Percentiles rank a stretch among this genome's conserved stretches.
phyloP scores from a whole-genome alignment of 2,113 vertebrate genomes.

The Neodontobutis hainanensis region DNA sequence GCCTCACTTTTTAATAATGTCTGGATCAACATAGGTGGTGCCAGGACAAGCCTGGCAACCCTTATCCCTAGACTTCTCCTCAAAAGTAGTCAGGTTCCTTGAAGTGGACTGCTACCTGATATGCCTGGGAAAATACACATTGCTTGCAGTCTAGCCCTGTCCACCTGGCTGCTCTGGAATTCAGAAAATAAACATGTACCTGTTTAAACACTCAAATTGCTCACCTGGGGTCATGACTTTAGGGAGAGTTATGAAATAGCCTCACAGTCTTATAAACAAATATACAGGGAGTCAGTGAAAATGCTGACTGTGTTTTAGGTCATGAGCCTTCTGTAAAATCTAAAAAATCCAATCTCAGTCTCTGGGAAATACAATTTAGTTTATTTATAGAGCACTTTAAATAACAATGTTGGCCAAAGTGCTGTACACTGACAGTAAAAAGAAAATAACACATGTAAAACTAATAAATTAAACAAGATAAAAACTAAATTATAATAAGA shows the following conservation, averaged over 20 bases:
- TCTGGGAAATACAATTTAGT: too few species aligned
- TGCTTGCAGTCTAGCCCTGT: slow-evolving; percentile 26
- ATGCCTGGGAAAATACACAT: slow-evolving; percentile 56
- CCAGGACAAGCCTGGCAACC: slow-evolving; percentile 33
- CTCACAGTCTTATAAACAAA: too few species aligned
- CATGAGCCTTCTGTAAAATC: background rate
- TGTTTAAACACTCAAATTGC: slow-evolving; percentile 13
- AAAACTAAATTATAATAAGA: too few species aligned
- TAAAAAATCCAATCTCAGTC: background rate
- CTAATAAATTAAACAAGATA: too few species aligned
- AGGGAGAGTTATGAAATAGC: background rate
- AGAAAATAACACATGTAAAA: too few species aligned
- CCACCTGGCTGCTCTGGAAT: slow-evolving; percentile 56
- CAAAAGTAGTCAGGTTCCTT: slow-evolving; percentile 23
- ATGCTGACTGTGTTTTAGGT: background rate
- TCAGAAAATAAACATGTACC: slow-evolving; percentile 48
- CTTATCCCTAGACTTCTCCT: slow-evolving; percentile 8
- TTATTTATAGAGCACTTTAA: too few species aligned
- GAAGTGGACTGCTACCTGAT: slow-evolving; percentile 47
- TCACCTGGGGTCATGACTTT: slow-evolving; percentile 1
- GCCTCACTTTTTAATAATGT: slow-evolving; percentile 48
- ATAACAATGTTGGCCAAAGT: too few species aligned
- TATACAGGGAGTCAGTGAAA: background rate
- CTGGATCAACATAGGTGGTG: slow-evolving; percentile 32
- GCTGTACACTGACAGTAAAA: too few species aligned